phyloP scores from a whole-genome alignment of 2,113 vertebrate genomes.

The Balaeniceps rex region DNA sequence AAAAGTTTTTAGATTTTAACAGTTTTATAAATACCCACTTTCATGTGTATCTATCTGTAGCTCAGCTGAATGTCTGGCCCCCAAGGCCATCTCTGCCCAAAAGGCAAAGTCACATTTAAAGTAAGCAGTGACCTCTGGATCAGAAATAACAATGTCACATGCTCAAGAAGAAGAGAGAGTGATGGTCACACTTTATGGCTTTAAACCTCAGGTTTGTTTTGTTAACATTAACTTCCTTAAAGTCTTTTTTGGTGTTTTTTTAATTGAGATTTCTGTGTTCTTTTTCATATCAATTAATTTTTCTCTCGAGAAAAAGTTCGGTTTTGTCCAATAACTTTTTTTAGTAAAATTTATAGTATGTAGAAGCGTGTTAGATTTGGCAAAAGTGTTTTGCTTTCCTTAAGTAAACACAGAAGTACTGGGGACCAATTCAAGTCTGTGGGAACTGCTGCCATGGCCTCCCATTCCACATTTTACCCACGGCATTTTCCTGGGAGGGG shows the following conservation, averaged over 20 bases:
- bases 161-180: neutral
- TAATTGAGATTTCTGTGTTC: neutral
- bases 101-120: neutral
- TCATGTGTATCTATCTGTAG: neutral
- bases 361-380: neutral
- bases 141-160: neutral
- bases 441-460: neutral
- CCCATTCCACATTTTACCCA: accelerated
- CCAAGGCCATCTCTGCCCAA: neutral
- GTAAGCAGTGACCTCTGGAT: neutral
- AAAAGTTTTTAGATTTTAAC: neutral
- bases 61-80: neutral
- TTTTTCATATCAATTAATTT: neutral
- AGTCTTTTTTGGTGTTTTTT: neutral
- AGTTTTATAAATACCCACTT: neutral
- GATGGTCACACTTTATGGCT: neutral
- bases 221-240: neutral
- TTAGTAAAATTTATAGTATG: neutral
- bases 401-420: neutral
- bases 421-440: neutral
- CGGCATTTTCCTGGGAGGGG: neutral
- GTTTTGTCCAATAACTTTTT: neutral
- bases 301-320: neutral
- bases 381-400: neutral
- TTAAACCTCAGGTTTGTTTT: neutral